Evolutionary conservation across 1,140 invertebrate species (phyloP).

Genomic region (Teleopsis dalmanni): DNA sequence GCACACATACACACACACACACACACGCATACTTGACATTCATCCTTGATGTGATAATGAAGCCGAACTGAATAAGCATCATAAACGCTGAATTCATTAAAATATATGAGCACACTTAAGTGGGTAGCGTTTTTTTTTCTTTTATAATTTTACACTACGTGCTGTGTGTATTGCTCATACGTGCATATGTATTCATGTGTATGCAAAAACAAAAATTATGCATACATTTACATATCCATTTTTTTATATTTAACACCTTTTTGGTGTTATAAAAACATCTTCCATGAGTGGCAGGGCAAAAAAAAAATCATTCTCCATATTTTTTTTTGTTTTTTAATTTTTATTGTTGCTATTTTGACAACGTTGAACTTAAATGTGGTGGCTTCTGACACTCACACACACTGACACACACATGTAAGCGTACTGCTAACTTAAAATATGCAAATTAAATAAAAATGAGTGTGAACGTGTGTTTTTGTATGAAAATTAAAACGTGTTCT

Average conservation of each 20-base stretch:
- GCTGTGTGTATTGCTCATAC: background rate
- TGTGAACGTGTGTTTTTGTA: constrained; percentile 7
- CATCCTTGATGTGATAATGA: background rate
- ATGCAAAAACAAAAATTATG: background rate
- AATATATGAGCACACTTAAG: background rate
- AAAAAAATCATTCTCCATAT: too few species aligned
- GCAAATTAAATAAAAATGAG: too few species aligned
- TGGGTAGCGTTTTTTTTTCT: background rate
- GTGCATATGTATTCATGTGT: background rate
- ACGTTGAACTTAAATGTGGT: too few species aligned
- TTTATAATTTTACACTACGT: background rate
- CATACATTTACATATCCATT: too few species aligned
- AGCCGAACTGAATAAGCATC: constrained; percentile 37
- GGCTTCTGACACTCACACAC: too few species aligned
- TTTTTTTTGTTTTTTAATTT: too few species aligned
- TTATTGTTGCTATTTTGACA: too few species aligned
- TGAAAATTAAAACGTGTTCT: constrained; percentile 42
- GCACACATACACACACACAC: background rate
- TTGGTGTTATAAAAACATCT: too few species aligned
- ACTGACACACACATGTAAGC: too few species aligned
- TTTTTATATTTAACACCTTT: too few species aligned
- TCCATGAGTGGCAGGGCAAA: too few species aligned
- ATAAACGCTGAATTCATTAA: constrained; percentile 43
- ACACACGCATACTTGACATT: background rate
- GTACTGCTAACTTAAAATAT: too few species aligned